Conservation (phyloP, 2,888 invertebrate species). For the Lepidonotus clava region DNA sequence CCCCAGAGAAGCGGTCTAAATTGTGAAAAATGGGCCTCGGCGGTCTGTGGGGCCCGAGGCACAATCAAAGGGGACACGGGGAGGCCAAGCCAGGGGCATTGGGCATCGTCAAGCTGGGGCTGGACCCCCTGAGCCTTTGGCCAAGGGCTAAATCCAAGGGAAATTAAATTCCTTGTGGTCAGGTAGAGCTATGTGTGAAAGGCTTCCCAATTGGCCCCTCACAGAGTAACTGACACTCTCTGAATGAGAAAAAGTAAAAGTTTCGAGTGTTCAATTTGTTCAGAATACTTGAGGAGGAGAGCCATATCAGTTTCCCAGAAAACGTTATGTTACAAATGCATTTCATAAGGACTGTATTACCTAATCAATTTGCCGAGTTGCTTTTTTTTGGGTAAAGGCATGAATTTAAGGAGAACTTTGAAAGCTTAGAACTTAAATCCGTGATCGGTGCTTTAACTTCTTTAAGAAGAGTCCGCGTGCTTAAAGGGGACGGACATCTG, state of each 20-base stretch:
- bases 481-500: too few species aligned
- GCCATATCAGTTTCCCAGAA: too few species aligned
- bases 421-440: too few species aligned
- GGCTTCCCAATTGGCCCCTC: neutral
- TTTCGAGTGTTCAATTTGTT: too few species aligned
- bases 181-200: neutral
- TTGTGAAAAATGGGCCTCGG: neutral
- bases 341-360: too few species aligned
- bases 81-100: neutral
- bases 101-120: neutral
- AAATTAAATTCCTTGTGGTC: neutral
- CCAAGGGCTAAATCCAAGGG: neutral
- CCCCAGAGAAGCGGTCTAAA: slow-evolving; percentile 7
- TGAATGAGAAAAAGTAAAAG: neutral
- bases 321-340: too few species aligned
- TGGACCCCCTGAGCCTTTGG: neutral
- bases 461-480: too few species aligned
- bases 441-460: too few species aligned
- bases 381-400: too few species aligned
- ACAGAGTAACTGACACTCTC: neutral
- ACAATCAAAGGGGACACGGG: neutral
- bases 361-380: too few species aligned
- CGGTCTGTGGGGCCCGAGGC: neutral
- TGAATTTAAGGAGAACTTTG: too few species aligned
- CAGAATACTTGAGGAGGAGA: too few species aligned